A percentile compares a stretch with the other conserved stretches of the same genome.
Conservation (phyloP, 2,888 invertebrate genomes). For the Gandaritis pyraliata region DNA sequence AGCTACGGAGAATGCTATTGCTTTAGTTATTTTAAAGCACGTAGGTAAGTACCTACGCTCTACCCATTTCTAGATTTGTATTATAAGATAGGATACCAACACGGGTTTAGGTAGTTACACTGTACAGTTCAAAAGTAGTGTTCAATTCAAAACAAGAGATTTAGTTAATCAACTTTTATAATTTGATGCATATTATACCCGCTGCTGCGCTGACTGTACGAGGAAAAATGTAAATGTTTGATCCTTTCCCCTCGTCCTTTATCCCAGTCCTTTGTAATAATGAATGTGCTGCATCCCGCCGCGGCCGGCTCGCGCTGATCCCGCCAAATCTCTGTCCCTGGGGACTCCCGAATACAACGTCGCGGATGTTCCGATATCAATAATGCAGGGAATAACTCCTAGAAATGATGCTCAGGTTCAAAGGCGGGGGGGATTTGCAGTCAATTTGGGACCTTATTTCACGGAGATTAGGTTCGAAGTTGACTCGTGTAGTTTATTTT, state of each 20-base stretch:
- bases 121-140: no score
- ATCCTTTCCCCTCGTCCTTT: conserved; percentile 7
- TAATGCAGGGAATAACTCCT: conserved; percentile 52
- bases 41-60: neutral
- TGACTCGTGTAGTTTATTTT: conserved; percentile 31
- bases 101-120: no score
- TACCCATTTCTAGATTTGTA: neutral
- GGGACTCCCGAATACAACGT: conserved; percentile 44
- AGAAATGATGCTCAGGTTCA: conserved; percentile 48
- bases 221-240: conserved; percentile 3
- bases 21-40: conserved; percentile 2
- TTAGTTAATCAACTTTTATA: neutral
- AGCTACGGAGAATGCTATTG: neutral
- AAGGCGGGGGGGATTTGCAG: conserved; percentile 25
- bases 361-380: conserved; percentile 52
- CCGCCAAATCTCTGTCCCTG: conserved; percentile 31
- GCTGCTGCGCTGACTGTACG: neutral
- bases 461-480: conserved; percentile 6
- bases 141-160: no score
- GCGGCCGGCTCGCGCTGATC: conserved; percentile 1
- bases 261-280: conserved; percentile 11
- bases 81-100: no score
- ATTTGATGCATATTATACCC: neutral
- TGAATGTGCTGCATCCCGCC: conserved; percentile 28
- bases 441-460: conserved; percentile 35